phyloP scores from a whole-genome alignment of 1,140 invertebrate genomes.

The Achatina immaculata region DNA sequence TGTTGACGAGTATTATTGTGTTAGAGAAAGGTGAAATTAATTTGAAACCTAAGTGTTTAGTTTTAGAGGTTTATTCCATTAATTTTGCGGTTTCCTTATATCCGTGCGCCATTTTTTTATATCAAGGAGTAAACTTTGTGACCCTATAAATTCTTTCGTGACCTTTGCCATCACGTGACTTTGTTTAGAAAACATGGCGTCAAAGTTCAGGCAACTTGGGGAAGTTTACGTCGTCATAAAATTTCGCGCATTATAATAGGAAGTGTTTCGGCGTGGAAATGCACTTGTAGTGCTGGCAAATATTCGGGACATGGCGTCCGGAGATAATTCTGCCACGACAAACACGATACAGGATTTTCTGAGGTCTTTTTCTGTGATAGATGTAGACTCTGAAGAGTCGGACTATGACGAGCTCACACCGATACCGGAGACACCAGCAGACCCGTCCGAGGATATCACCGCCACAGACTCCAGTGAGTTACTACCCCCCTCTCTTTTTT shows the following conservation, averaged over 20 bases:
- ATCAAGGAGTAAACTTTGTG: too few relatives aligned
- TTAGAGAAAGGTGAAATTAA: too few relatives aligned
- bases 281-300: neutral
- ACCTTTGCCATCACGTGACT: neutral
- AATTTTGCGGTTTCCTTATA: too few relatives aligned
- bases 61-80: too few relatives aligned
- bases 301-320: neutral
- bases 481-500: too few relatives aligned
- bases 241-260: neutral
- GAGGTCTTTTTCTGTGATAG: slow-evolving; percentile 41
- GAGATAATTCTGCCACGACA: neutral
- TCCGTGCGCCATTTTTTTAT: too few relatives aligned
- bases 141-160: neutral
- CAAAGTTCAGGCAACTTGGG: neutral
- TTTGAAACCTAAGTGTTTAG: too few relatives aligned
- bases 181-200: neutral
- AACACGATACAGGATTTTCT: slow-evolving; percentile 41
- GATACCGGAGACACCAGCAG: slow-evolving; percentile 39
- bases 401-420: slow-evolving; percentile 42
- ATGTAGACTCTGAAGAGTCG: slow-evolving; percentile 41
- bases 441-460: slow-evolving; percentile 7
- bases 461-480: slow-evolving; percentile 6
- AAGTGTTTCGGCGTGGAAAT: neutral
- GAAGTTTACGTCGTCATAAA: neutral
- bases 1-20: too few relatives aligned